Evolutionary conservation across 2,797 vertebrate genomes (phyloP).

Genomic region (Nannoperca australis): DNA sequence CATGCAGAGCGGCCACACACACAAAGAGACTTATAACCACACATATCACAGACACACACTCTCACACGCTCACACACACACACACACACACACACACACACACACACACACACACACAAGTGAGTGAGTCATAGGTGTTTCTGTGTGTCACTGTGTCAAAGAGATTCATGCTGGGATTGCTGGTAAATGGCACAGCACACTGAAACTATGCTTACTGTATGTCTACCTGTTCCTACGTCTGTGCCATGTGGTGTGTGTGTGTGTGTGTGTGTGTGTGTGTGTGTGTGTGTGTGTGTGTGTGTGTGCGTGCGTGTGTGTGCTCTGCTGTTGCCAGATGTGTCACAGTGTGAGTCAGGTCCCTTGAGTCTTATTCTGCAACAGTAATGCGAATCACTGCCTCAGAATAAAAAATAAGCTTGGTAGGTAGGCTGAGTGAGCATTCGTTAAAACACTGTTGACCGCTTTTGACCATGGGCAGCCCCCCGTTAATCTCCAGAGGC

Average conservation of each 20-base stretch:
- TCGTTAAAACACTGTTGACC: slow-evolving; percentile 73
- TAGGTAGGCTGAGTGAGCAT: slow-evolving; percentile 49
- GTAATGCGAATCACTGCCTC: slow-evolving; percentile 43
- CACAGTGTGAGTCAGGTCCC: slow-evolving; percentile 64
- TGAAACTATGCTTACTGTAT: slow-evolving; percentile 42
- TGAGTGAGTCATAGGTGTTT: slow-evolving; percentile 63
- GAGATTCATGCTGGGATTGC: slow-evolving; percentile 55
- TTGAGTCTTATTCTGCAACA: slow-evolving; percentile 44
- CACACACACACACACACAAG: slow-evolving; percentile 21
- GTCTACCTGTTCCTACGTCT: slow-evolving; percentile 52
- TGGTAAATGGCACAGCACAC: slow-evolving; percentile 52
- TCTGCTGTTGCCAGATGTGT: slow-evolving; percentile 70
- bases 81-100: no score
- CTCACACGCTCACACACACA: no score
- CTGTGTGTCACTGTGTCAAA: slow-evolving; percentile 77
- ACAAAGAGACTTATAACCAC: no score
- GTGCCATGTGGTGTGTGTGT: slow-evolving; percentile 43
- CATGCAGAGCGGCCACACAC: no score
- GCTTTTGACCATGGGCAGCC: slow-evolving; percentile 72
- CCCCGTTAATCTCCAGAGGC: slow-evolving; percentile 71
- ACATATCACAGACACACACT: no score
- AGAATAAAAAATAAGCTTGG: slow-evolving; percentile 39
- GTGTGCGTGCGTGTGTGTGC: slow-evolving; percentile 5
- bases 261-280: slow-evolving; percentile 3
- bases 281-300: slow-evolving; percentile 34